A percentile compares a stretch with the other conserved stretches of the same genome.
Evolutionary conservation across 2,888 invertebrate species (phyloP).

Genomic region (Celastrina argiolus): DNA sequence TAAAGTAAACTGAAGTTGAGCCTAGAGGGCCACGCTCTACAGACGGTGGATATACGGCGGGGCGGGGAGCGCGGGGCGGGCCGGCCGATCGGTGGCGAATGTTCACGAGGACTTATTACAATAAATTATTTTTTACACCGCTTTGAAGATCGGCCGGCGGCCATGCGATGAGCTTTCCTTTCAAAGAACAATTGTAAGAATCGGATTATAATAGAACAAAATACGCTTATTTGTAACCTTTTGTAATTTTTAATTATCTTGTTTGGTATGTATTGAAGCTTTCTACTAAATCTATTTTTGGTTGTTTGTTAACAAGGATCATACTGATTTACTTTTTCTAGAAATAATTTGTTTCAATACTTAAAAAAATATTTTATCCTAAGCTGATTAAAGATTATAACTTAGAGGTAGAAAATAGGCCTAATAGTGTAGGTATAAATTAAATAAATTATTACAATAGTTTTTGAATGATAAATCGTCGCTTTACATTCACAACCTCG

Average conservation of each 20-base stretch:
- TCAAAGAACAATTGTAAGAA: constrained; percentile 21
- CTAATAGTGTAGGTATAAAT: no score
- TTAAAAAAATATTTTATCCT: not conserved
- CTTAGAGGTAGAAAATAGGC: no score
- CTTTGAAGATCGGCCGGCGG: constrained; percentile 65
- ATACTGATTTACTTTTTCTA: not conserved
- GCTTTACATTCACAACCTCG: no score
- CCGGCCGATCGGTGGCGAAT: constrained; percentile 72
- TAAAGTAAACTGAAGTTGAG: constrained; percentile 61
- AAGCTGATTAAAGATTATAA: not conserved
- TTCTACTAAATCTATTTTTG: not conserved
- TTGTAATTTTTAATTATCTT: constrained; percentile 4
- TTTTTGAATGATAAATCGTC: no score
- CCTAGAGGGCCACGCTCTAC: constrained; percentile 43
- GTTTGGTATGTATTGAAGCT: not conserved
- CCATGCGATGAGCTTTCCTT: constrained; percentile 50
- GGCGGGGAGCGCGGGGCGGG: constrained; percentile 56
- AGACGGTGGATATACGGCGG: constrained; percentile 64
- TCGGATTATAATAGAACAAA: constrained; percentile 15
- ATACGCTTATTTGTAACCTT: not conserved
- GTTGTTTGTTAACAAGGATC: not conserved
- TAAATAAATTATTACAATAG: no score
- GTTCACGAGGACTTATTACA: constrained; percentile 75
- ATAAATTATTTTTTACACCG: constrained; percentile 74
- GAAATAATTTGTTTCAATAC: not conserved